Conservation (phyloP, 2,888 invertebrate species). For the Tenthredo livida region DNA sequence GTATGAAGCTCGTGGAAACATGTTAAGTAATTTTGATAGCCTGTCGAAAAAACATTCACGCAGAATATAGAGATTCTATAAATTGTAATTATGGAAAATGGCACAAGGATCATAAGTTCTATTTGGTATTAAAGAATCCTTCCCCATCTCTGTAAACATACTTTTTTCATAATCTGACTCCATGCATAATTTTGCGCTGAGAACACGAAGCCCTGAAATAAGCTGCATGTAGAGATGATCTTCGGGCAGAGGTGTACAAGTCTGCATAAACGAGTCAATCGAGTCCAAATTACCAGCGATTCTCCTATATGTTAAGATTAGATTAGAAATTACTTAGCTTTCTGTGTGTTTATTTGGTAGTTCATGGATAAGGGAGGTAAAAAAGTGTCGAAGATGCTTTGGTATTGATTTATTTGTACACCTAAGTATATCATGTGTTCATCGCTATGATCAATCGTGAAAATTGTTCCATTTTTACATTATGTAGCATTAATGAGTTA, state of each 20-base stretch:
- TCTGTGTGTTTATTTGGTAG: neutral
- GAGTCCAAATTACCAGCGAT: constrained; percentile 73
- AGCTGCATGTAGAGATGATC: constrained; percentile 79
- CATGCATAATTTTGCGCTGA: constrained; percentile 77
- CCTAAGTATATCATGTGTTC: neutral
- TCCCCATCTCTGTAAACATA: constrained; percentile 52
- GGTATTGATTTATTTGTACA: neutral
- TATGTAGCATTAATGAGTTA: neutral
- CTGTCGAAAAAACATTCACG: constrained; percentile 60
- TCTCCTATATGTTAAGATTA: constrained; percentile 64
- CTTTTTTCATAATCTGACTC: constrained; percentile 61
- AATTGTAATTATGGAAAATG: neutral
- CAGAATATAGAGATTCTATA: neutral
- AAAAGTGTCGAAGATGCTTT: neutral
- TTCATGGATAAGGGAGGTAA: neutral
- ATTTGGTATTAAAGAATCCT: neutral
- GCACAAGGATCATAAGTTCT: neutral
- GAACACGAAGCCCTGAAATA: constrained; percentile 76
- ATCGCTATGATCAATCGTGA: neutral
- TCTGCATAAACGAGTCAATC: constrained; percentile 75
- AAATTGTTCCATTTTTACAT: neutral
- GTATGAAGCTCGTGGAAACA: constrained; percentile 78
- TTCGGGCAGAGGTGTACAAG: constrained; percentile 74
- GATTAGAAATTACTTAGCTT: neutral
- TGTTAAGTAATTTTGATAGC: constrained; percentile 71